Conservation (phyloP, 2,113 vertebrate genomes). For the Neotragus pygmaeus region DNA sequence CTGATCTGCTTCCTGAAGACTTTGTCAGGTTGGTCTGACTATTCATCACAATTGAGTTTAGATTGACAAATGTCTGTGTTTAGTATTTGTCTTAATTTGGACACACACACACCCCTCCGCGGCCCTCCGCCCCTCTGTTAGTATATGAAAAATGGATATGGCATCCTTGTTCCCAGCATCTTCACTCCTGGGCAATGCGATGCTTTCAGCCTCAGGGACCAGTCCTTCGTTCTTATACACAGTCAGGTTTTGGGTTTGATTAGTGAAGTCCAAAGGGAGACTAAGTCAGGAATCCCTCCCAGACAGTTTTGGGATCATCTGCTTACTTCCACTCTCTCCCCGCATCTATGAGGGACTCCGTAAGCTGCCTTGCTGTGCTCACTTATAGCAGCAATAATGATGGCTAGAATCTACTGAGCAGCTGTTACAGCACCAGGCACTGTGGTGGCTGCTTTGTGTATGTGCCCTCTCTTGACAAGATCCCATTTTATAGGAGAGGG, state of each 20-base stretch:
- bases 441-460: not conserved
- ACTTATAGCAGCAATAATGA: not conserved
- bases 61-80: not conserved
- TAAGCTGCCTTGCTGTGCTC: not conserved
- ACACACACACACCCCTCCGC: rapidly evolving
- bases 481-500: not conserved
- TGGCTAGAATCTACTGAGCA: not conserved
- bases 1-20: constrained; percentile 84
- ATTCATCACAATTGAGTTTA: not conserved
- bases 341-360: rapidly evolving
- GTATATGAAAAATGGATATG: not conserved
- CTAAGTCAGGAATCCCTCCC: not conserved
- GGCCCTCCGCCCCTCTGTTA: not conserved
- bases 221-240: not conserved
- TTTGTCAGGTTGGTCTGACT: constrained; percentile 84
- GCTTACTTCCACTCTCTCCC: not conserved
- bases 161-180: not conserved
- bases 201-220: not conserved
- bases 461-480: not conserved
- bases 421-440: rapidly evolving
- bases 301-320: not conserved
- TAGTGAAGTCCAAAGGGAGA: not conserved
- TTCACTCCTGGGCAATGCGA: too few species aligned
- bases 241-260: not conserved
- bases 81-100: not conserved